Evolutionary conservation across 2,113 vertebrate species (phyloP).

Genomic region (Bettongia penicillata): DNA sequence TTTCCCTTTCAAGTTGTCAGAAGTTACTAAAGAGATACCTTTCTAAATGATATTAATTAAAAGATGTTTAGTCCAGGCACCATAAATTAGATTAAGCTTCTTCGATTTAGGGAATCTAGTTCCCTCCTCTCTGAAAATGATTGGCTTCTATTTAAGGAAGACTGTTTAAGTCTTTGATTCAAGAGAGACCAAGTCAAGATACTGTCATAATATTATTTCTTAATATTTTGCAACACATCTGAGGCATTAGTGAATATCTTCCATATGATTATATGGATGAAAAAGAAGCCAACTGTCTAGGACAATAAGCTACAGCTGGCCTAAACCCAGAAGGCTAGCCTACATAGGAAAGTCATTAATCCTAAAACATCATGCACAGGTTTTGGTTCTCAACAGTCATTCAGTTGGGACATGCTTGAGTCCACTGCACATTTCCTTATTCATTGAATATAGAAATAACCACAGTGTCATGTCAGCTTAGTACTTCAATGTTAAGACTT

Average conservation of each 20-base stretch:
- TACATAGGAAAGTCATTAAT: background rate
- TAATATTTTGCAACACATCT: background rate
- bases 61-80: background rate
- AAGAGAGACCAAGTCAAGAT: background rate
- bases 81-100: background rate
- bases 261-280: background rate
- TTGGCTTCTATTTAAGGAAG: background rate
- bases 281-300: background rate
- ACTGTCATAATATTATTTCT: background rate
- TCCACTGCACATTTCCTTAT: background rate
- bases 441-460: background rate
- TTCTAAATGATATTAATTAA: background rate
- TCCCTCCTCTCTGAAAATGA: background rate
- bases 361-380: background rate
- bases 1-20: background rate
- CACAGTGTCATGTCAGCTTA: background rate
- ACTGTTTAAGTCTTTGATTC: background rate
- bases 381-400: background rate
- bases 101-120: background rate
- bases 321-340: background rate
- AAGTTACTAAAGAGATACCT: background rate
- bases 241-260: background rate
- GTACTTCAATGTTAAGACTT: background rate
- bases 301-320: background rate
- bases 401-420: background rate